Percentiles rank a stretch among this genome's conserved stretches.
phyloP scores from a whole-genome alignment of 2,113 vertebrate genomes.

The Pycnonotus jocosus region DNA sequence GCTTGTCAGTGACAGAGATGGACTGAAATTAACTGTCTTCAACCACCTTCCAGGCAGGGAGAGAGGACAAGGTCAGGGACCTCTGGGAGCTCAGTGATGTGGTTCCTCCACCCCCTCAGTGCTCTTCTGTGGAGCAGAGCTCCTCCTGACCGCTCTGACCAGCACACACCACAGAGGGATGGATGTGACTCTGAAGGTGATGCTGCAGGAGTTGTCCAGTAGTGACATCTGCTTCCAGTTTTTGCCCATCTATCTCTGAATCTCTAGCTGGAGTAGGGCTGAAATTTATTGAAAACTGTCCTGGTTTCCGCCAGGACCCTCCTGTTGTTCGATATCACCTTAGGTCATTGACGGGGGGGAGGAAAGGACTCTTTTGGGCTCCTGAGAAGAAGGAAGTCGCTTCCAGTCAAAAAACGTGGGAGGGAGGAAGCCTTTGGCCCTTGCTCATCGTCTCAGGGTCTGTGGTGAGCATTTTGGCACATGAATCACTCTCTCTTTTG shows the following conservation, averaged over 20 bases:
- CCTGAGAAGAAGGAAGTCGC: neutral
- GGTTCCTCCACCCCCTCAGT: neutral
- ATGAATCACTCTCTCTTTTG: neutral
- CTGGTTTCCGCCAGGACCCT: neutral
- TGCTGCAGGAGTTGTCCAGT: neutral
- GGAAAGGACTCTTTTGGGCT: neutral
- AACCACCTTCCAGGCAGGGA: neutral
- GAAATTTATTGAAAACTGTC: neutral
- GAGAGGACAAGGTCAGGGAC: neutral
- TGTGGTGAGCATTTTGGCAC: neutral
- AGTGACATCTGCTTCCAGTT: neutral
- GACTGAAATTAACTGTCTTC: neutral
- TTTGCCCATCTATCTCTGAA: neutral
- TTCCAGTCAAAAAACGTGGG: neutral
- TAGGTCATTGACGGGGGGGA: neutral
- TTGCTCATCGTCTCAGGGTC: neutral
- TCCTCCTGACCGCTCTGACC: neutral
- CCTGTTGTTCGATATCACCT: neutral
- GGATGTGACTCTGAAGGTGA: rapidly evolving
- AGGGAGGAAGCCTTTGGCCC: neutral
- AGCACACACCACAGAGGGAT: rapidly evolving
- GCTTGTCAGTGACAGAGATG: neutral
- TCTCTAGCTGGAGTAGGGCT: neutral
- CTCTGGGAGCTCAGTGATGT: rapidly evolving
- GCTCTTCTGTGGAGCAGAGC: neutral